Conservation (phyloP, 2,113 vertebrate genomes). For the Brachionichthys hirsutus region DNA sequence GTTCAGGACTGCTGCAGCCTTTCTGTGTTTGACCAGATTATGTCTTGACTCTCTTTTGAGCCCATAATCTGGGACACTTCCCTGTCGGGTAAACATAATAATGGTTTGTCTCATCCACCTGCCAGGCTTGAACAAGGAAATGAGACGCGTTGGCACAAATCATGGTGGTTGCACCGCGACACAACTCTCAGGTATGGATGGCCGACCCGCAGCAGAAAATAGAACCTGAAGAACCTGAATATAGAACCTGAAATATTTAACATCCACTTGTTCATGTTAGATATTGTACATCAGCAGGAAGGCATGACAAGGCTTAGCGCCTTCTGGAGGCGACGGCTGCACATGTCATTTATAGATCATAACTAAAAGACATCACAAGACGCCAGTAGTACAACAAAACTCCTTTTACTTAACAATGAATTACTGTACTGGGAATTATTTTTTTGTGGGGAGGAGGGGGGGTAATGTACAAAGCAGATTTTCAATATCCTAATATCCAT, state of each 20-base stretch:
- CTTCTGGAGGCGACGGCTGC: constrained; percentile 34
- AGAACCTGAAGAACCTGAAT: too few relatives aligned
- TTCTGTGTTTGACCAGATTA: constrained; percentile 14
- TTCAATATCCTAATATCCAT: constrained; percentile 71
- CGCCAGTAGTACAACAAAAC: constrained; percentile 64
- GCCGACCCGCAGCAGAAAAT: too few relatives aligned
- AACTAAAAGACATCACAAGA: constrained; percentile 11
- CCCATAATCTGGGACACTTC: constrained; percentile 28
- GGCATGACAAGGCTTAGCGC: constrained; percentile 8
- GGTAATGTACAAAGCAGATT: constrained; percentile 75
- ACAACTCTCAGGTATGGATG: neutral
- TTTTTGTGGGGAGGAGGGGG: constrained; percentile 33
- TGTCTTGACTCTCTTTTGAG: constrained; percentile 9
- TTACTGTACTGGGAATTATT: constrained; percentile 65
- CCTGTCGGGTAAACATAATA: constrained; percentile 39
- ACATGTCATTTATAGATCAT: neutral
- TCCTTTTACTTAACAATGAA: constrained; percentile 74
- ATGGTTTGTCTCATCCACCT: constrained; percentile 32
- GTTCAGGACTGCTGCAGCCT: neutral
- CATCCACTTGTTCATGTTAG: too few relatives aligned
- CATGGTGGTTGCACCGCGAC: constrained; percentile 25
- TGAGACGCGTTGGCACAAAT: constrained; percentile 19
- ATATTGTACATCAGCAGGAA: too few relatives aligned
- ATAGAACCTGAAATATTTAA: too few relatives aligned
- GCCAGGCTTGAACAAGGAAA: constrained; percentile 33